Conservation (phyloP, 2,113 vertebrate genomes). For the Oryzias javanicus region DNA sequence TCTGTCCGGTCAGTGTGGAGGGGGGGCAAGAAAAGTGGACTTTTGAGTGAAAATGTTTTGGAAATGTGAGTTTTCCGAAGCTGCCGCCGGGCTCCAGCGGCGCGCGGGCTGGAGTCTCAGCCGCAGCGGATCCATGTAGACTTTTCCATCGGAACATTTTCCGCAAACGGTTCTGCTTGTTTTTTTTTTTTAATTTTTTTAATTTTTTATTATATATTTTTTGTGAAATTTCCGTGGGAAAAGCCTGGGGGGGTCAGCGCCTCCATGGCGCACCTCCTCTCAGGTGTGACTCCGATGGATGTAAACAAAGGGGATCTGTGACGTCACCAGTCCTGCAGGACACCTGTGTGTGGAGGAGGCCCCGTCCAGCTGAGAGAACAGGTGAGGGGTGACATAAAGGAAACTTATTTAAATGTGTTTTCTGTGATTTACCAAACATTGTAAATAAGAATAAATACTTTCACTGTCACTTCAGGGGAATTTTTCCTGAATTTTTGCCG, state of each 20-base stretch:
- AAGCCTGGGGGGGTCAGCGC: constrained; percentile 36
- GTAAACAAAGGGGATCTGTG: constrained; percentile 17
- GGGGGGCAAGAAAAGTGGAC: too few relatives aligned
- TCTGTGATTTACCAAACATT: too few relatives aligned
- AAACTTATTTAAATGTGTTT: too few relatives aligned
- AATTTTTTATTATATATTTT: too few relatives aligned
- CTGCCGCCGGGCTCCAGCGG: constrained; percentile 24
- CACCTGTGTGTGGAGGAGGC: constrained; percentile 16
- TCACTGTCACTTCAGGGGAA: too few relatives aligned
- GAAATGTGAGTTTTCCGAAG: constrained; percentile 44
- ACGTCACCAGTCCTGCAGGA: constrained; percentile 23
- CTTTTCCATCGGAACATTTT: constrained; percentile 33
- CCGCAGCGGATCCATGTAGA: constrained; percentile 42
- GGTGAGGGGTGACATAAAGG: constrained; percentile 19
- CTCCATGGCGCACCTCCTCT: constrained; percentile 37
- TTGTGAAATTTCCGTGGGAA: constrained; percentile 28
- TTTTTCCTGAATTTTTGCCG: too few relatives aligned
- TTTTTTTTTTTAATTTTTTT: too few relatives aligned
- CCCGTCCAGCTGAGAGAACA: constrained; percentile 2
- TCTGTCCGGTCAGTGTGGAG: neutral
- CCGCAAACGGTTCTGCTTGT: neutral
- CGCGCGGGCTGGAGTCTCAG: constrained; percentile 15
- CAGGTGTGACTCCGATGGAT: constrained; percentile 50
- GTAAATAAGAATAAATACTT: too few relatives aligned
- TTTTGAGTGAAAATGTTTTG: constrained; percentile 35